Base-by-base conservation (phyloP, 2,113 vertebrate genomes). In the Eonycteris spelaea region DNA sequence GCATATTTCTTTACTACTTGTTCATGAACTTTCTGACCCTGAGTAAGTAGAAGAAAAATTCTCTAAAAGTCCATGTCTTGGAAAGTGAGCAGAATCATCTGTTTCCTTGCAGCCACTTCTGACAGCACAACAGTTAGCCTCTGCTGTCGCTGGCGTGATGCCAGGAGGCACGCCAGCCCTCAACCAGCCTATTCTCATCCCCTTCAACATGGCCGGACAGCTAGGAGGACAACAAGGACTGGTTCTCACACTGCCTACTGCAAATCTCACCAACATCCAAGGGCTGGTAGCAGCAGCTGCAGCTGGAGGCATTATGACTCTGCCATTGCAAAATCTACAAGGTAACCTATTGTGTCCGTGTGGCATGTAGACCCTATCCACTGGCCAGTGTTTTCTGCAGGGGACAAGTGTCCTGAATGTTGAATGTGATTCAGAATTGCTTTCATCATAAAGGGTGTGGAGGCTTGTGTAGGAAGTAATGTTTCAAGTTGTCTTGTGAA, bases 291-390 rank as follows among this genome's bases (percentile, higher is more conserved):
- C 99, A 96, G 99, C 99, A 57, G 99, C 99, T 96, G 99, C 99
- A 97, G 99, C 99, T 35, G 99, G 99, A 98, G 99, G 99, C 98
- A 99, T 99, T 96, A 99, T 99, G 99, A 99, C 99, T 35, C 99
- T 99, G 97, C 99, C 99, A 95, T 99, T 99, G 98, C 99, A 99
- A 99, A 99, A 99, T 99, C 98, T 99, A 99, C 99, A 99, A 99
- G 99, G 99, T 99, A 99, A 99, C 85, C 43, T 4, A 19, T 16
- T 51, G 16, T 48, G 35, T 90, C 61, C 33, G 0, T 82, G 51
- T 21, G 24, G 10, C 38, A 12, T 0, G 1, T 0, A 12, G 48
- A 45, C 30, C 67, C 40, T 67, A 22, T 15, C 16, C 53, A 4
- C 7, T 45, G 30, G 15, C 30, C 43, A 9, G n/a, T 38, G 13